phyloP scores from a whole-genome alignment of 2,888 invertebrate genomes.

The Gonocerus acuteangulatus region DNA sequence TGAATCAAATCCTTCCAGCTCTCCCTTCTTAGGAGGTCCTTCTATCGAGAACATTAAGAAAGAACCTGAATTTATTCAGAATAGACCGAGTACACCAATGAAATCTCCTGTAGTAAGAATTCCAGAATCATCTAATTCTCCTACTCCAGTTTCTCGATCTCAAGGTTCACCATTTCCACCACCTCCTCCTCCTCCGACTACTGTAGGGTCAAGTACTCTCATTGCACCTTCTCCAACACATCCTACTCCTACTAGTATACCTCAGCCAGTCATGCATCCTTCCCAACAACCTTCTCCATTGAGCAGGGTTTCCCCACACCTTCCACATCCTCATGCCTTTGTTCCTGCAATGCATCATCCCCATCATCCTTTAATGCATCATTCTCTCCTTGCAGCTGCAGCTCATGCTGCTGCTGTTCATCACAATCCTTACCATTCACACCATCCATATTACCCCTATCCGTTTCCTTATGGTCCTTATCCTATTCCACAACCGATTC shows the following conservation, averaged over 20 bases:
- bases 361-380: constrained; percentile 59
- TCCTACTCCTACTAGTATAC: constrained; percentile 50
- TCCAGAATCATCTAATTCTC: constrained; percentile 34
- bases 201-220: constrained; percentile 44
- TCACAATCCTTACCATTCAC: constrained; percentile 62
- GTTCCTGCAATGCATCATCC: constrained; percentile 56
- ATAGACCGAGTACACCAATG: constrained; percentile 39
- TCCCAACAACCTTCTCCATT: constrained; percentile 63
- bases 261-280: constrained; percentile 64
- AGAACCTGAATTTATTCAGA: constrained; percentile 53
- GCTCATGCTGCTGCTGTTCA: constrained; percentile 54
- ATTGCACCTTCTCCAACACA: constrained; percentile 37
- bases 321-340: constrained; percentile 41
- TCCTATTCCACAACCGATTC: constrained; percentile 50
- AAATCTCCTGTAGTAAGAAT: constrained; percentile 44
- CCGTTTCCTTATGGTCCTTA: constrained; percentile 47
- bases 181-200: constrained; percentile 37
- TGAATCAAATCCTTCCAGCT: constrained; percentile 49
- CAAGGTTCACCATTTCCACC: constrained; percentile 32
- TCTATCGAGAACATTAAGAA: constrained; percentile 65
- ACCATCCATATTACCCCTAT: constrained; percentile 48
- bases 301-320: constrained; percentile 41
- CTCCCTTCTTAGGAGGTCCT: constrained; percentile 57
- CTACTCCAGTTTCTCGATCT: constrained; percentile 36
- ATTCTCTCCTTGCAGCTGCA: constrained; percentile 56